These are phyloP conservation scores for Plectus sambesii DNA, from an alignment of 1,140 invertebrate genomes.

Conservation along the genomic window DNA sequence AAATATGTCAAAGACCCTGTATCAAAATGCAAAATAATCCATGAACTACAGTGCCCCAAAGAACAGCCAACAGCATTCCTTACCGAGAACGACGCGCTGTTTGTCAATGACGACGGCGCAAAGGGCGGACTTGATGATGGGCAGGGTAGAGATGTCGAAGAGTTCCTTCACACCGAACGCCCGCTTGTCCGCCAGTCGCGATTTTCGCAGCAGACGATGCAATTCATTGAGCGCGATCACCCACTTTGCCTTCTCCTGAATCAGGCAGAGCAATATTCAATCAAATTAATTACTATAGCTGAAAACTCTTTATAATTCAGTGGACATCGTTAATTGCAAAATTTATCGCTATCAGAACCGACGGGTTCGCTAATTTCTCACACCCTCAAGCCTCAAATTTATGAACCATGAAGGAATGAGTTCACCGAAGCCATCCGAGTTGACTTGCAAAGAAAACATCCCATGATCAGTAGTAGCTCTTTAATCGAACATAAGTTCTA, in stretches of 20 bases:
- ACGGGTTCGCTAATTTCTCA: no score
- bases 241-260: constrained; percentile 95
- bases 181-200: constrained; percentile 84
- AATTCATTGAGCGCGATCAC: constrained; percentile 90
- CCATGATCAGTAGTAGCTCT: no score
- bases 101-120: constrained; percentile 67
- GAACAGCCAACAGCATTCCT: constrained; percentile 1
- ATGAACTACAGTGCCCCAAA: neutral
- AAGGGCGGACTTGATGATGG: constrained; percentile 68
- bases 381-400: no score
- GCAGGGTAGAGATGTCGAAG: constrained; percentile 66
- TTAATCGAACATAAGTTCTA: no score
- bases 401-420: no score
- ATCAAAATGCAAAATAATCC: no score
- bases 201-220: constrained; percentile 86
- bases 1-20: constrained; percentile 29
- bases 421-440: no score
- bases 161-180: constrained; percentile 79
- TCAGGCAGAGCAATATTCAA: constrained; percentile 86
- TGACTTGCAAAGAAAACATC: no score
- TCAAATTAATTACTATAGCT: no score
- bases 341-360: neutral
- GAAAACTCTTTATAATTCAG: no score
- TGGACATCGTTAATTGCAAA: neutral
- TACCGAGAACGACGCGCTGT: constrained; percentile 49